Percentiles rank a stretch among this genome's conserved stretches.
Evolutionary conservation across 2,113 vertebrate species (phyloP).

Genomic region (Hepsetus odoe): DNA sequence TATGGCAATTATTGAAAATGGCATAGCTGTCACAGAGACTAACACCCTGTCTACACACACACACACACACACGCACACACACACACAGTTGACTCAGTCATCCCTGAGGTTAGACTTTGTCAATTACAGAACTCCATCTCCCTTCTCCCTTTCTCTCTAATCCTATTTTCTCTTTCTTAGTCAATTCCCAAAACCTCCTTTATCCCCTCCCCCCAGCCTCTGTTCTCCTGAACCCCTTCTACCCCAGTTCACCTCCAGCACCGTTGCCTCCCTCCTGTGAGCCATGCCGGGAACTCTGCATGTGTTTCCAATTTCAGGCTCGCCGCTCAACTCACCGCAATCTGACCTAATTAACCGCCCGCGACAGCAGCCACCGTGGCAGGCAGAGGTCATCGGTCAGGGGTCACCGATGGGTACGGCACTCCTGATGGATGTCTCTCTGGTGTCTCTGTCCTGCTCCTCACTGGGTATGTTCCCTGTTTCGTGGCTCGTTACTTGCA

Average conservation of each 20-base stretch:
- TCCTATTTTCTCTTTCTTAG: constrained; percentile 7
- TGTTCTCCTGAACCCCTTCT: background rate
- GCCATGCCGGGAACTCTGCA: constrained; percentile 44
- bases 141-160: background rate
- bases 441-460: constrained; percentile 16
- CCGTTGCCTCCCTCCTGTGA: background rate
- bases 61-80: constrained; percentile 36
- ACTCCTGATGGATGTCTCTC: constrained; percentile 55
- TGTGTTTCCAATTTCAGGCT: constrained; percentile 75
- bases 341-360: constrained; percentile 72
- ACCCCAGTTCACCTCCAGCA: constrained; percentile 5
- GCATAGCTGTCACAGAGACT: constrained; percentile 64
- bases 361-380: constrained; percentile 56
- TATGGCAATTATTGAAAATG: constrained; percentile 74
- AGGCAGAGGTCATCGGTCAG: constrained; percentile 59
- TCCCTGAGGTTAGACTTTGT: constrained; percentile 42
- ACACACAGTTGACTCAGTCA: constrained; percentile 10
- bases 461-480: constrained; percentile 16
- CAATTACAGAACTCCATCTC: constrained; percentile 24
- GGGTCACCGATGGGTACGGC: constrained; percentile 61
- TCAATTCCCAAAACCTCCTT: constrained; percentile 6
- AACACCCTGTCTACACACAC: constrained; percentile 41
- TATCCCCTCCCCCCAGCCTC: background rate
- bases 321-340: constrained; percentile 66
- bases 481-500: constrained; percentile 4